Evolutionary conservation across 1,140 invertebrate genomes (phyloP).

Genomic region (Lordiphosa collinella): DNA sequence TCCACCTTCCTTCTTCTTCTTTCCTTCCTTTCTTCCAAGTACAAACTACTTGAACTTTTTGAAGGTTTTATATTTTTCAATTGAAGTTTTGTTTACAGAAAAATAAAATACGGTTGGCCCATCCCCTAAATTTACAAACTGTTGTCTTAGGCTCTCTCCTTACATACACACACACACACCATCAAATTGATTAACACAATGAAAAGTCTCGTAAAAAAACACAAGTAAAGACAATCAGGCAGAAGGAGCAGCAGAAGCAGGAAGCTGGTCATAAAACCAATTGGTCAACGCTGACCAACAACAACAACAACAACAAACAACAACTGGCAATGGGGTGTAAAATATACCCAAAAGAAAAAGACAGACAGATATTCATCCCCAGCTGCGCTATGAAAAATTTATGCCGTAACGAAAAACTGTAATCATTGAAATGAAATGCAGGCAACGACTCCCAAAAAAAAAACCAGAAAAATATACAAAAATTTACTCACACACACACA

Average conservation of each 20-base stretch:
- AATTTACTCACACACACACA: neutral
- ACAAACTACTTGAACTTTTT: no score
- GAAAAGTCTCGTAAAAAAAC: conserved; percentile 61
- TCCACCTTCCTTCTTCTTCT: no score
- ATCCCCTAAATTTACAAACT: no score
- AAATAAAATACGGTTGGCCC: no score
- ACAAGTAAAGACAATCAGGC: conserved; percentile 15
- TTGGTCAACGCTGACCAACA: conserved; percentile 43
- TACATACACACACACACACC: no score
- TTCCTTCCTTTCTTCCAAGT: no score
- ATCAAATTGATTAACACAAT: conserved; percentile 66
- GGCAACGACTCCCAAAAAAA: conserved; percentile 10
- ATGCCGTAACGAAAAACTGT: conserved; percentile 47
- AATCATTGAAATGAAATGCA: conserved; percentile 70
- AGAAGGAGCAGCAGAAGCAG: conserved; percentile 6
- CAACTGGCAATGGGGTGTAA: conserved; percentile 60
- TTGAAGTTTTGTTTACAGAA: no score
- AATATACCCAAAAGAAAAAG: conserved; percentile 63
- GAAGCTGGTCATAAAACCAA: conserved; percentile 46
- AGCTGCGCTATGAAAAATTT: conserved; percentile 50
- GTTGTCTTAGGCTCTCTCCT: no score
- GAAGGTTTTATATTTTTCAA: no score
- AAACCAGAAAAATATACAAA: no score
- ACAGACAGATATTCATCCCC: neutral
- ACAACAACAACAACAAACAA: conserved; percentile 20